Conservation (phyloP, 2,888 invertebrate genomes). For the Oscheius sp. region DNA sequence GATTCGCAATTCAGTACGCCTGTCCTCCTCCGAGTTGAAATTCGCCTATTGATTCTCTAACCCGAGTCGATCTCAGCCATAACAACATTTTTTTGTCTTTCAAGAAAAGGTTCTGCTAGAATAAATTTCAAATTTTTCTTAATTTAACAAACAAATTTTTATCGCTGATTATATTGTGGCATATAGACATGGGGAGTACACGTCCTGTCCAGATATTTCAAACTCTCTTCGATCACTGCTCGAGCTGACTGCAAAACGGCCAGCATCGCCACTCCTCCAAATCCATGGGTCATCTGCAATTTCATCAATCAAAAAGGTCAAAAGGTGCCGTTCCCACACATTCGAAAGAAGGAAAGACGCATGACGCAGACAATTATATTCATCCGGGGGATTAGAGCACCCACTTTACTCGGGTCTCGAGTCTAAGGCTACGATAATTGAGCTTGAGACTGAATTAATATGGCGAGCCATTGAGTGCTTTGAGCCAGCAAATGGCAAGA, state of each 20-base stretch:
- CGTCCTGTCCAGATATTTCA: slow-evolving; percentile 50
- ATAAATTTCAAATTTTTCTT: slow-evolving; percentile 5
- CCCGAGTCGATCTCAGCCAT: slow-evolving; percentile 24
- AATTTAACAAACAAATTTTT: slow-evolving; percentile 5
- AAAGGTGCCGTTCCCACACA: not conserved
- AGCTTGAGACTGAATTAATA: no score
- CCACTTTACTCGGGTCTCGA: not conserved
- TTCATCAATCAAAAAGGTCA: not conserved
- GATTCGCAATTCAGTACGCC: not conserved
- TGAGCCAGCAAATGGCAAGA: no score
- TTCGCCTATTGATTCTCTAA: slow-evolving; percentile 5
- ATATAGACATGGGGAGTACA: slow-evolving; percentile 34
- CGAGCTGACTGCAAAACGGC: slow-evolving; percentile 94
- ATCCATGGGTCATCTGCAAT: slow-evolving; percentile 86
- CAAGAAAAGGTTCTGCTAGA: not conserved
- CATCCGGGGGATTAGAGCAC: not conserved
- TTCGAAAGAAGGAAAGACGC: not conserved
- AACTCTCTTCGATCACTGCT: slow-evolving; percentile 80
- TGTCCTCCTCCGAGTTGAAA: not conserved
- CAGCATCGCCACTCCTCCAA: slow-evolving; percentile 96
- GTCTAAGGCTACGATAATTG: no score
- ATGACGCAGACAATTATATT: slow-evolving; percentile 4
- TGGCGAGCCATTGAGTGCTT: no score
- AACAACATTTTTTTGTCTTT: slow-evolving; percentile 4
- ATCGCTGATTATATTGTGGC: slow-evolving; percentile 26